Conservation (phyloP, 2,113 vertebrate genomes). For the Corythaeola cristata region DNA sequence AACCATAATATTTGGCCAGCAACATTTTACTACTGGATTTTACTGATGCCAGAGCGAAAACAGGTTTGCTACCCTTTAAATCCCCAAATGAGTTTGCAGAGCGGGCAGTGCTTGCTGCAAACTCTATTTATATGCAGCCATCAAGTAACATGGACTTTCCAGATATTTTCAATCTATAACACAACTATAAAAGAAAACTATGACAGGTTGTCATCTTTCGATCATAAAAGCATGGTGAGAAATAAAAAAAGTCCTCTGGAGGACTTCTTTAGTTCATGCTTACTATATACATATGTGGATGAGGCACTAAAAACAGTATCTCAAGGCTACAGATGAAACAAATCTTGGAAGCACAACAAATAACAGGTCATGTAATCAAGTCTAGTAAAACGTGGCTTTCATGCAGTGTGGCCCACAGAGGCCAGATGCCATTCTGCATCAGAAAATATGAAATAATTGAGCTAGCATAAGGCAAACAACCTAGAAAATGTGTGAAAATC, state of each 20-base stretch:
- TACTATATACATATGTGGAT: conserved; percentile 16
- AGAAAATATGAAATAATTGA: conserved; percentile 8
- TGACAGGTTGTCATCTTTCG: not conserved
- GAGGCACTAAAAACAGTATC: not conserved
- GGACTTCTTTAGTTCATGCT: not conserved
- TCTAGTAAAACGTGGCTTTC: not conserved
- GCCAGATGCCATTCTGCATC: not conserved
- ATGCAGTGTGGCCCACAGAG: not conserved
- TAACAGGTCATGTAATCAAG: conserved; percentile 22
- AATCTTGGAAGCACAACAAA: conserved; percentile 38
- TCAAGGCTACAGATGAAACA: not conserved
- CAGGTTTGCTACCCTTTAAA: conserved; percentile 7
- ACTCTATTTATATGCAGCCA: not conserved
- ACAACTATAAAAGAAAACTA: not conserved
- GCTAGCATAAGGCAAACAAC: not conserved
- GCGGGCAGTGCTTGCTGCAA: not conserved
- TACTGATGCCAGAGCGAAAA: not conserved
- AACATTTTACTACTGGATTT: not conserved
- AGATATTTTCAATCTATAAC: not conserved
- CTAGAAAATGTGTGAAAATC: not conserved
- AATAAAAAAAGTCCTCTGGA: conserved; percentile 1
- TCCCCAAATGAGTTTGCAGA: not conserved
- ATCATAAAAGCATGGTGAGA: conserved; percentile 16
- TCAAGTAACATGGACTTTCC: not conserved
- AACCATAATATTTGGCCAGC: not conserved